Evolutionary conservation across 2,113 vertebrate species (phyloP), one percentile per base, ranked within the genome.

Genomic region (Nymphicus hollandicus): DNA sequence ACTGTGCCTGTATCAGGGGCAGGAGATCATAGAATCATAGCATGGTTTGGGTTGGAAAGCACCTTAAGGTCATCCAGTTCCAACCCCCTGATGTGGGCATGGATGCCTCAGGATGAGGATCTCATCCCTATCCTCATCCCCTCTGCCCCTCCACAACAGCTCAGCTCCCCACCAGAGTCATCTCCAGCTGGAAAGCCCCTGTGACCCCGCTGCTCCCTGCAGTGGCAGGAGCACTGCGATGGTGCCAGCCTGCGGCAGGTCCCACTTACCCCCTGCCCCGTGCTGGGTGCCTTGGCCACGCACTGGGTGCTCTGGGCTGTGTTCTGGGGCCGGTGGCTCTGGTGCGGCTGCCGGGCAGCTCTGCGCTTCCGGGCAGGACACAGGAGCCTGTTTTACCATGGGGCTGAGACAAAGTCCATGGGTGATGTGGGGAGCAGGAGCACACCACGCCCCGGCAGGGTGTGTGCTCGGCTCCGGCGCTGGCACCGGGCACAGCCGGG

Each of bases 371-470:
- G 66, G 81, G 85, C 68, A 8, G 82, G 68, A 49, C 49, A 50
- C 47, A 4, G 0, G 88, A 52, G 91, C 78, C 72, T 46, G 47
- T 96, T 94, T 41, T 58, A 90, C 80, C 72, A 0, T 2, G 4
- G 53, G 66, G 68, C 5, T 81, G 95, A 96, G 91, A 71, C 96
- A 96, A 96, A 96, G 95, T 97, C 95, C 95, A 93, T 33, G 9
- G 86, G 79, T 20, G 47, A 87, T 46, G 81, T 81, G 6, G 24
- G 39, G 58, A 84, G 69, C 60, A 3, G 53, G 44, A 66, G 58
- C 11, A 1, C 69, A 73, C 94, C 91, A 53, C 83, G 2, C 88
- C 91, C 3, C 2, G 5, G 1, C 69, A 83, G 92, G 88, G 80
- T 1, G 89, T 83, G 95, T 81, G 91, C 41, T 14, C 0, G 17